These are phyloP conservation scores for Enteromius treurensis DNA, from an alignment of 2,797 vertebrate genomes.

Conservation along the genomic window DNA sequence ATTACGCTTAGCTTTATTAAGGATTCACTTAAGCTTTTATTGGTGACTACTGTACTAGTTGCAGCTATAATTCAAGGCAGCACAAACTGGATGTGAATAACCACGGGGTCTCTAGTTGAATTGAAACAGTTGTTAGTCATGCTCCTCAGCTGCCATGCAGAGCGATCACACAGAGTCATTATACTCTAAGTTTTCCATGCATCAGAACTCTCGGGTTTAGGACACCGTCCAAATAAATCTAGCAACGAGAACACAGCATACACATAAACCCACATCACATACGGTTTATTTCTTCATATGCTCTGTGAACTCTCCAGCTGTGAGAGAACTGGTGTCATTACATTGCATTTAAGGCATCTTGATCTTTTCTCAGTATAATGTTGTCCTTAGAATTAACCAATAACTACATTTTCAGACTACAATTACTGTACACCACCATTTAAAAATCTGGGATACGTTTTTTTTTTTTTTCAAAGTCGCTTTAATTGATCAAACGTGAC, in stretches of 20 bases:
- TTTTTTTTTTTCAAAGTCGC: background rate
- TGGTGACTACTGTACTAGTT: background rate
- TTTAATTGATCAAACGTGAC: background rate
- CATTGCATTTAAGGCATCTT: background rate
- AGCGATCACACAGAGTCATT: slow-evolving; percentile 40
- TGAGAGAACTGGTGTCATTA: background rate
- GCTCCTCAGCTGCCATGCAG: slow-evolving; percentile 1
- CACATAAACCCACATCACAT: background rate
- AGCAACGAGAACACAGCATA: background rate
- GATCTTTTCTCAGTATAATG: background rate
- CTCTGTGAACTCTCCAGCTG: slow-evolving; percentile 12
- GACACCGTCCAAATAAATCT: background rate
- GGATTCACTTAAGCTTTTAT: background rate
- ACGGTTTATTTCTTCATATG: background rate
- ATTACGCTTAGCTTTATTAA: background rate
- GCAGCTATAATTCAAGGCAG: background rate
- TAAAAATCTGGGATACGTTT: background rate
- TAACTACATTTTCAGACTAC: background rate
- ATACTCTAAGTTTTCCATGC: slow-evolving; percentile 7
- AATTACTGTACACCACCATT: background rate
- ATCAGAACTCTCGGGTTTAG: background rate
- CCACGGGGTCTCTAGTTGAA: slow-evolving; percentile 14
- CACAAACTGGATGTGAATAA: slow-evolving; percentile 25
- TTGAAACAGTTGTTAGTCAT: slow-evolving; percentile 9
- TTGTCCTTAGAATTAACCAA: background rate